Base-by-base conservation (phyloP, 2,113 vertebrate species). In the Platycercus adscitus region DNA sequence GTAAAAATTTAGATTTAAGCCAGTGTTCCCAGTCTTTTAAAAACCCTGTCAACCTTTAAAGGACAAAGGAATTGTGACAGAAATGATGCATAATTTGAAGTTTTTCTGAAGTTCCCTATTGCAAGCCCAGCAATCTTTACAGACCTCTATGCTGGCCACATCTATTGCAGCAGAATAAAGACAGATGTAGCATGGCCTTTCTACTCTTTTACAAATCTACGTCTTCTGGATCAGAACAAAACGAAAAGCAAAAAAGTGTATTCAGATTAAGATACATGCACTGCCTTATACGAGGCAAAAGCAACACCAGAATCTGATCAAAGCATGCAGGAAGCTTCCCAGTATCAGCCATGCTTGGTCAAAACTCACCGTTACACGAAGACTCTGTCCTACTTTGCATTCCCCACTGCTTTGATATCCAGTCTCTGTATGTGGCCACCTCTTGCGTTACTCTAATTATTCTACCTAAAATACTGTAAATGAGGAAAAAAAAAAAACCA, bases 401-500 rank as follows among this genome's bases (percentile, higher is more conserved):
- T 53, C 98, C 98, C 99, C 99, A 99, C 76, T 98, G 98, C 66
- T 98, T 98, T 43, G 98, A 98, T 98, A 99, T 99, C 99, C 99
- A 99, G 56, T 99, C 99, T 96, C 99, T 98, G 88, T 99, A 99
- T 1, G 99, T 98, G 20, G 98, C 98, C 68, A 99, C 99, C 97
- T 99, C 99, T 81, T 98, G 99, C 1, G 99, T 99, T 86, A 99
- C 99, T 93, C 99, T 98, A 96, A 99, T 99, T 97, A 99, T 99
- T 96, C 99, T 98, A 49, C 99, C 99, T 80, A 99, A 98, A 96
- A 99, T 99, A 95, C 99, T 99, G 98, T 43, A 68, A 50, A 81
- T 11, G 72, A 85, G 28, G 69, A 41, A 26, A 78, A 85, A 85
- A 77, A 35, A 2, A 23, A 56, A 21, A 39, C 6, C 55, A 58